phyloP scores from a whole-genome alignment of 2,888 invertebrate genomes.

The Eugnorisma glareosa region DNA sequence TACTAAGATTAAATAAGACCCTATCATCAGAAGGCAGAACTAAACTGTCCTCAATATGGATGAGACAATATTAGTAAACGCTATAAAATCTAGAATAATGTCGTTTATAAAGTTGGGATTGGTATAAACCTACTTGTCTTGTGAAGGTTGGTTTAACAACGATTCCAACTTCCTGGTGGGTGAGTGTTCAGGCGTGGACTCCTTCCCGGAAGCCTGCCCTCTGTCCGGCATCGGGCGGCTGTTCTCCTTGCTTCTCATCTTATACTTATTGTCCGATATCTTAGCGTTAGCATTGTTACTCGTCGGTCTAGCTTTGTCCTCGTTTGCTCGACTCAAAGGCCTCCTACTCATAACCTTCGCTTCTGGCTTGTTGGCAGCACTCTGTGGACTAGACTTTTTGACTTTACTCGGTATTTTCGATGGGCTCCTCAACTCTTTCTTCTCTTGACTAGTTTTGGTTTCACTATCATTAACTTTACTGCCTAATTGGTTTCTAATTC shows the following conservation, averaged over 20 bases:
- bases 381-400: constrained; percentile 88
- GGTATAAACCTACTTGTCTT: constrained; percentile 79
- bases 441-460: constrained; percentile 88
- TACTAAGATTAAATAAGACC: not conserved
- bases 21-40: not conserved
- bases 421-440: constrained; percentile 75
- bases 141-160: constrained; percentile 65
- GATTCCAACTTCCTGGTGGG: constrained; percentile 85
- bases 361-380: constrained; percentile 68
- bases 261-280: constrained; percentile 75
- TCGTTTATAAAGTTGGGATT: not conserved
- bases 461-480: constrained; percentile 87
- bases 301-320: constrained; percentile 78
- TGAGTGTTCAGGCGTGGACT: constrained; percentile 91
- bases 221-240: constrained; percentile 83
- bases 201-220: constrained; percentile 92
- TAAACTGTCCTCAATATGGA: not conserved
- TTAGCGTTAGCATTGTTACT: constrained; percentile 73
- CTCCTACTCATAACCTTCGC: constrained; percentile 72
- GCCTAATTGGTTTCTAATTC: constrained; percentile 87
- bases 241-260: constrained; percentile 79
- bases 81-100: not conserved
- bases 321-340: constrained; percentile 80
- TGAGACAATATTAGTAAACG: not conserved
- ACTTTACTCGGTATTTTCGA: constrained; percentile 87